Evolutionary conservation across 2,888 invertebrate species (phyloP), one percentile per base, ranked within the genome.

Genomic region (Arrhopalites spinosus): DNA sequence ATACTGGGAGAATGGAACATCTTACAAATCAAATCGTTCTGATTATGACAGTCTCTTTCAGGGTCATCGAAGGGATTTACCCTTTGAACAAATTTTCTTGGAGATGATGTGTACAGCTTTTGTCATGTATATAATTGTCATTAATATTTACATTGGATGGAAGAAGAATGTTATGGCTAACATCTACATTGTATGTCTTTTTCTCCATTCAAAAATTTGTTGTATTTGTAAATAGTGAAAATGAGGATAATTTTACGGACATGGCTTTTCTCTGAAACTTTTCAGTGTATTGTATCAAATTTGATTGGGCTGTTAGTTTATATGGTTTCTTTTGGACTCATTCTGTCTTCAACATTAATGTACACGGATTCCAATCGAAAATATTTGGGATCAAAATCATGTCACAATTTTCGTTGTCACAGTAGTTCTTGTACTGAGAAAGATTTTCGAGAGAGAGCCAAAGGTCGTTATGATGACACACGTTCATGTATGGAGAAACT

Each of bases 151-250:
- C 20, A 53, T 71, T 29, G 29, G n/a, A 11, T 71, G 59, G 61
- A 71, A 71, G 20, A n/a, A n/a, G 36, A 53, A 56, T 13, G 23
- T 61, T 1, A 71, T 71, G 59, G 30, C 71, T 8, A 71, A 71
- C 43, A 59, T 59, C 36, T 71, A 71, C 43, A 59, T 71, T 36
- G 69, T 69, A 53, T 11, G 69, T 7, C 2, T 17, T 13, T 64
- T 8, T 64, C 23, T n/a, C n/a, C n/a, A n/a, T n/a, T n/a, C n/a
- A n/a, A n/a, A n/a, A n/a, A n/a, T n/a, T n/a, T n/a, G n/a, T n/a
- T n/a, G n/a, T n/a, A n/a, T n/a, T n/a, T n/a, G n/a, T n/a, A n/a
- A n/a, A n/a, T n/a, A n/a, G n/a, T n/a, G n/a, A n/a, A n/a, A n/a
- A n/a, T n/a, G n/a, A n/a, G n/a, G n/a, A n/a, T n/a, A n/a, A n/a